Evolutionary conservation across 2,113 vertebrate species (phyloP), one percentile per base, ranked within the genome.

Genomic region (Thunnus thynnus): DNA sequence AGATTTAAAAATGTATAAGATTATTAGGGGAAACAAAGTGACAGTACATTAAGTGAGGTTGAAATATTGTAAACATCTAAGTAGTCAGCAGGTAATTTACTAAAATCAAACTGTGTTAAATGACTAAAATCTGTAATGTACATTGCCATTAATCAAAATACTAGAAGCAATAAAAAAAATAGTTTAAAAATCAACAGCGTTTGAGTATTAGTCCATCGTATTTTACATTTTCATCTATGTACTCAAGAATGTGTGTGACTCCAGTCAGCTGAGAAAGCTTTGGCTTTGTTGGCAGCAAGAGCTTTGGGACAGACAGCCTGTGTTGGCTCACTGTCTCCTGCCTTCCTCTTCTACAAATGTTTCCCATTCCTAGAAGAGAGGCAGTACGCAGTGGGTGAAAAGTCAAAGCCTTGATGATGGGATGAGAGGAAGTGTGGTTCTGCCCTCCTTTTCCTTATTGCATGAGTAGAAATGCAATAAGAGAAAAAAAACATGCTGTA

Each of bases 211-310:
- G 30, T 27, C 30, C 17, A 16, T 14, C 54, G 50, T 60, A 61
- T 32, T 56, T 44, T 60, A 50, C 9, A 1, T 44, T 84, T 68
- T 58, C 11, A 51, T 80, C 17, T 7, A 32, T 66, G 17, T 36
- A 4, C 22, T 84, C 69, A 76, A 75, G 63, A 77, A 73, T 74
- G 50, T 51, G 80, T 74, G 80, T 67, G 63, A 78, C 56, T 84
- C 56, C 13, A 84, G 86, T 91, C 89, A 89, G 89, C 93, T 94
- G 88, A 91, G 63, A 80, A 64, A 51, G 61, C 84, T 89, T 81
- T 87, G 76, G 82, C 60, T 87, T 84, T 73, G 64, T 69, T 51
- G 85, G 78, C 71, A 72, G 78, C 71, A 50, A 61, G 69, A 72
- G 51, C 70, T 52, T 18, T 11, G 79, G 75, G 57, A 78, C 72